These are phyloP conservation scores for Eudyptes chrysolophus DNA, from an alignment of 2,113 vertebrate genomes.

Conservation along the genomic window DNA sequence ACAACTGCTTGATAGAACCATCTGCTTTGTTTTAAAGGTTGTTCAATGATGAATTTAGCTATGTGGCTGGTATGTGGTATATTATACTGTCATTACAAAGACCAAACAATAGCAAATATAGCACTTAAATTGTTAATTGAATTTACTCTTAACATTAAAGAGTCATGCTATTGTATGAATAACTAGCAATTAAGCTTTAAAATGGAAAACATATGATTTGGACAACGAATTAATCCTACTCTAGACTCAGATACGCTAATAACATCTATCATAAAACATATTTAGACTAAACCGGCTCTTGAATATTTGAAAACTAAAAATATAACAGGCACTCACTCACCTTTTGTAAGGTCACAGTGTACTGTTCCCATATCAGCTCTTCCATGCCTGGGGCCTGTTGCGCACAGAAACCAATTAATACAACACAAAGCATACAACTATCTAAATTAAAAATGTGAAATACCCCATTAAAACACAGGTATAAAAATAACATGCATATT, in stretches of 20 bases:
- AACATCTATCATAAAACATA: not conserved
- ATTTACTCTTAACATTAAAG: not conserved
- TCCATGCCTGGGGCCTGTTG: slow-evolving; percentile 85
- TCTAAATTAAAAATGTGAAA: not conserved
- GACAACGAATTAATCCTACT: not conserved
- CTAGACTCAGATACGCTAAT: not conserved
- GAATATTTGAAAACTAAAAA: slow-evolving; percentile 38
- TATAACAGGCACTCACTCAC: slow-evolving; percentile 75
- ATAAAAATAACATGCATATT: not conserved
- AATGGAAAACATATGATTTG: not conserved
- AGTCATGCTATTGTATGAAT: accelerated
- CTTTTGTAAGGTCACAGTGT: slow-evolving; percentile 92
- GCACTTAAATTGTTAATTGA: not conserved
- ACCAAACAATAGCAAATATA: not conserved
- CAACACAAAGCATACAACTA: not conserved
- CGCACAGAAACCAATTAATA: slow-evolving; percentile 51
- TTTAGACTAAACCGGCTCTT: not conserved
- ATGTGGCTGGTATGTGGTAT: not conserved
- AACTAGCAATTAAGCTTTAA: not conserved
- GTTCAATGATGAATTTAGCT: not conserved
- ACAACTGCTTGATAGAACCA: not conserved
- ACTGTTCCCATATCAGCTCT: slow-evolving; percentile 94
- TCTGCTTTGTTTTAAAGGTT: not conserved
- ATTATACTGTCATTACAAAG: not conserved
- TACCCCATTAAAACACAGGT: not conserved